phyloP scores from a whole-genome alignment of 2,888 invertebrate species.

The Scelioninae gen. 2 region DNA sequence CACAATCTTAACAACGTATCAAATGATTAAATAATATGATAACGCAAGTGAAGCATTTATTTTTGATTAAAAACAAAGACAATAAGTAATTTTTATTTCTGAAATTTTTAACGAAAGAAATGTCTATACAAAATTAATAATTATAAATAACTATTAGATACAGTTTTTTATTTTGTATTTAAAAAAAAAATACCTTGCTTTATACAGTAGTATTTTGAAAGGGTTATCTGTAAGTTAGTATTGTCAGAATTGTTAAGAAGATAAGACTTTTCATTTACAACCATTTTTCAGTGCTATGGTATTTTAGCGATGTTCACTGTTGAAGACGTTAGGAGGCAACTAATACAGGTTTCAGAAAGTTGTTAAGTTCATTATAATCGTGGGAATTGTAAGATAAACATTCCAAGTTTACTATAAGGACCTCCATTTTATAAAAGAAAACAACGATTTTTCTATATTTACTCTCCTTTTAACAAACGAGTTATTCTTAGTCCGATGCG shows the following conservation, averaged over 20 bases:
- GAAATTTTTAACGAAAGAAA: too few species aligned
- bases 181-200: slow-evolving; percentile 17
- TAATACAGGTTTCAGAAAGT: slow-evolving; percentile 28
- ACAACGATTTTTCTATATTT: not conserved
- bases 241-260: slow-evolving; percentile 7
- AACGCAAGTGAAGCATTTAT: too few species aligned
- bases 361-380: not conserved
- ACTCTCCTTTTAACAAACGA: not conserved
- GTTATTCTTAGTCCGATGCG: slow-evolving; percentile 2
- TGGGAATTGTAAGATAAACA: slow-evolving; percentile 2
- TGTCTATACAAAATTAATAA: too few species aligned
- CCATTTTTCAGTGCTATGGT: slow-evolving; percentile 14
- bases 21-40: too few species aligned
- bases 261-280: slow-evolving; percentile 34
- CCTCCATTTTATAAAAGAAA: slow-evolving; percentile 4
- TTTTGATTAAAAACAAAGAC: too few species aligned
- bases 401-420: slow-evolving; percentile 9
- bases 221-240: not conserved
- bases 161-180: not conserved
- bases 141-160: not conserved
- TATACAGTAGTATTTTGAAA: slow-evolving; percentile 2
- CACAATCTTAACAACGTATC: too few species aligned
- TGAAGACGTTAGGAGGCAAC: slow-evolving; percentile 18
- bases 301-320: slow-evolving; percentile 21
- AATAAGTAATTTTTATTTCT: too few species aligned